phyloP scores from a whole-genome alignment of 2,888 invertebrate genomes.

The Acanthosepion lycidas region DNA sequence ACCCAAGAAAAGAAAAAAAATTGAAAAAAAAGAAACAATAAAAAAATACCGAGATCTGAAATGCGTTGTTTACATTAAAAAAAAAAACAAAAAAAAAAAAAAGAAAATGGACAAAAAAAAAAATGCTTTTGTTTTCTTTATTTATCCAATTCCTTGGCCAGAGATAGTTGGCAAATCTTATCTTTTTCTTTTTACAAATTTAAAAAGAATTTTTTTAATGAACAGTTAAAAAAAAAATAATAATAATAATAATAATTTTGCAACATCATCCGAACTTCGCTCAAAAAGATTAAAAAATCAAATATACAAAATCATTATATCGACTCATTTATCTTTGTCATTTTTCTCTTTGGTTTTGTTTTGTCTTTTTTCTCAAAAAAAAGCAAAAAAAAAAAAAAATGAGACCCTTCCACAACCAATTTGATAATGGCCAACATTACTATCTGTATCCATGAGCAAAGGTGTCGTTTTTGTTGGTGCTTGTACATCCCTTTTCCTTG shows the following conservation, averaged over 20 bases:
- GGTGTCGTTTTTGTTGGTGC: not conserved
- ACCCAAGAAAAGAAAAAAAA: not conserved
- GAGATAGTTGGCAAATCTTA: not conserved
- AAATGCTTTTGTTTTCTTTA: not conserved
- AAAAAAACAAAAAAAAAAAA: not conserved
- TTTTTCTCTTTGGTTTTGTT: not conserved
- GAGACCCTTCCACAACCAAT: not conserved
- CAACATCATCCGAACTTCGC: constrained; percentile 12
- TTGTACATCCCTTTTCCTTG: constrained; percentile 11
- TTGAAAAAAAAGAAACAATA: not conserved
- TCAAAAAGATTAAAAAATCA: not conserved
- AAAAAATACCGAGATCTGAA: not conserved
- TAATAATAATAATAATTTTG: not conserved
- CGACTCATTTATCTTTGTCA: not conserved
- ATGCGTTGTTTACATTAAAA: constrained; percentile 2
- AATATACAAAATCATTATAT: not conserved
- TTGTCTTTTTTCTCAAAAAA: not conserved
- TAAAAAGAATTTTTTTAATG: not conserved
- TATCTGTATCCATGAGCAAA: not conserved
- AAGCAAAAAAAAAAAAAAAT: not conserved
- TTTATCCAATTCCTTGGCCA: constrained; percentile 16
- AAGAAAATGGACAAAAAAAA: not conserved
- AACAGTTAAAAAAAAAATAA: not conserved
- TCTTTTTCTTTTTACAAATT: constrained; percentile 33
- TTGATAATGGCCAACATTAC: not conserved